Base-by-base conservation (phyloP, 2,888 invertebrate genomes). In the Halocaridina rubra region DNA sequence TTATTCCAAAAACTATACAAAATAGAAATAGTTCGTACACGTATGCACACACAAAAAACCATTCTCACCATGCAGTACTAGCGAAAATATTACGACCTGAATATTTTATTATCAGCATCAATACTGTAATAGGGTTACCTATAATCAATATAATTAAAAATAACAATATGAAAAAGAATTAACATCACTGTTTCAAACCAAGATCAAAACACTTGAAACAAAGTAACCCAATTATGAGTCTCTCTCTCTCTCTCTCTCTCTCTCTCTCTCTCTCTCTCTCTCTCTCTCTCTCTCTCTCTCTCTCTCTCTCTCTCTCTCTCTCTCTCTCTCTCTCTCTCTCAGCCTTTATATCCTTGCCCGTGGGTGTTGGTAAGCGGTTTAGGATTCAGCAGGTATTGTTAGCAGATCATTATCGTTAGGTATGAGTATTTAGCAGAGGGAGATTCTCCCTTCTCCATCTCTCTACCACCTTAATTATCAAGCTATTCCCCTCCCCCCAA, bases 161-260 rank as follows among this genome's bases (percentile, higher is more conserved):
- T 5, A 22, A 13, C n/a, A 59, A 22, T 5, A 59, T 19, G 59
- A 13, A 59, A 13, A 22, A 13, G 22, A 13, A 22, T 5, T 19
- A 59, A 22, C 5, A 59, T 19, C 19, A 59, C n/a, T 5, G 59
- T 5, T 5, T 5, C 19, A n/a, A 64, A 19, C 29, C 22, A 22
- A 3, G 5, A 59, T 59, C 22, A 59, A 24, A 24, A 5, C 0
- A 29, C 2, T 13, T 32, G 3, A 2, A 10, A 22, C n/a, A 1
- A 7, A 2, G 4, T 8, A 46, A n/a, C 0, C 57, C 5, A 16
- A 53, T 7, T 57, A 10, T 57, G 33, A 7, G 29, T 33, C 77
- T 33, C 64, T 61, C 61, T 61, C 77, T 61, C 61, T 32, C 61
- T 77, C 77, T 32, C 61, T 77, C 59, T 77, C 61, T 77, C 19